Evolutionary conservation across 2,888 invertebrate species (phyloP).

Genomic region (Clusia tigrina): DNA sequence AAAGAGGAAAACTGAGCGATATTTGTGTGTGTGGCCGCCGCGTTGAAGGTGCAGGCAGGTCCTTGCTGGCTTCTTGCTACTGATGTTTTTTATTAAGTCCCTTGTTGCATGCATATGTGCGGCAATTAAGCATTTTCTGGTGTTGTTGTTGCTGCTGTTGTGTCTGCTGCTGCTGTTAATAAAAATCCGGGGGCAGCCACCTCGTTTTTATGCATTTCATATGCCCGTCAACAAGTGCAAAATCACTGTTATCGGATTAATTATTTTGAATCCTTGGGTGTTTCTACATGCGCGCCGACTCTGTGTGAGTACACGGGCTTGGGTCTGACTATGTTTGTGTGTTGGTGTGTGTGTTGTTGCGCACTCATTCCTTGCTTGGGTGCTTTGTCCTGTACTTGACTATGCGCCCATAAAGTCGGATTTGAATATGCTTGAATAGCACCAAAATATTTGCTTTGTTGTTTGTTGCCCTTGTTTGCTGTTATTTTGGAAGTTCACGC

Average conservation of each 20-base stretch:
- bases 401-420: constrained; percentile 48
- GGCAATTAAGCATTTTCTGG: constrained; percentile 52
- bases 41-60: constrained; percentile 4
- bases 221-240: constrained; percentile 46
- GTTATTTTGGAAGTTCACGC: no score
- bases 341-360: constrained; percentile 34
- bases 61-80: neutral
- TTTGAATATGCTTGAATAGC: constrained; percentile 49
- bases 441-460: constrained; percentile 40
- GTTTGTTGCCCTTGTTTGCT: constrained; percentile 26
- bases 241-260: constrained; percentile 56
- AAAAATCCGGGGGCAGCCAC: neutral
- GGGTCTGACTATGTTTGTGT: neutral
- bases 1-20: neutral
- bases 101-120: constrained; percentile 49
- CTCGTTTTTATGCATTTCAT: neutral
- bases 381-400: constrained; percentile 26
- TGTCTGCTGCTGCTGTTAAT: neutral
- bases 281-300: no score
- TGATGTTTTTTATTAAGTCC: neutral
- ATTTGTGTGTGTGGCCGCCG: neutral
- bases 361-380: no score
- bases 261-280: constrained; percentile 52
- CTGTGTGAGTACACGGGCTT: constrained; percentile 23
- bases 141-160: constrained; percentile 11